Conservation (phyloP, 2,797 vertebrate species). For the Acropternis orthonyx region DNA sequence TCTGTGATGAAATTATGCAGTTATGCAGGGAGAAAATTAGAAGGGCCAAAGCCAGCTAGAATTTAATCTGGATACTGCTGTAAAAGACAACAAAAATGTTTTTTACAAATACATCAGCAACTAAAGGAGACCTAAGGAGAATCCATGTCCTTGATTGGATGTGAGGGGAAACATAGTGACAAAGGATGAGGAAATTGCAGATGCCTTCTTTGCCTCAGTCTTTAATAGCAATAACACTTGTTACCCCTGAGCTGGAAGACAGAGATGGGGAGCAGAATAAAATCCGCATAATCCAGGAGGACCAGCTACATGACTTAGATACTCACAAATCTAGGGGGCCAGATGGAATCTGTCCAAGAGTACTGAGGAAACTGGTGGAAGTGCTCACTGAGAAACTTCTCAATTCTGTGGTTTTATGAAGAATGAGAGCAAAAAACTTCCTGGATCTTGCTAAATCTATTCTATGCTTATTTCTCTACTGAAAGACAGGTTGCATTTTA, state of each 20-base stretch:
- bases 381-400: not conserved
- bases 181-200: not conserved
- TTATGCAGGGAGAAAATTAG: not conserved
- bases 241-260: not conserved
- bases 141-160: not conserved
- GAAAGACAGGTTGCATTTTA: not conserved
- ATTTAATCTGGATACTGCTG: not conserved
- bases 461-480: not conserved
- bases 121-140: not conserved
- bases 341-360: not conserved
- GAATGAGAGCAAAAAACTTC: not conserved
- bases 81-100: not conserved
- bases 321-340: not conserved
- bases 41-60: not conserved
- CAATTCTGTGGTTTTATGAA: not conserved
- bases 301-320: not conserved
- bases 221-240: not conserved
- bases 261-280: not conserved
- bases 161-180: not conserved
- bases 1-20: not conserved
- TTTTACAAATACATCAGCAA: not conserved
- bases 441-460: not conserved
- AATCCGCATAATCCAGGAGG: not conserved
- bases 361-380: not conserved
- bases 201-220: not conserved